Conservation (phyloP, 2,888 invertebrate genomes). For the Brenthis daphne region DNA sequence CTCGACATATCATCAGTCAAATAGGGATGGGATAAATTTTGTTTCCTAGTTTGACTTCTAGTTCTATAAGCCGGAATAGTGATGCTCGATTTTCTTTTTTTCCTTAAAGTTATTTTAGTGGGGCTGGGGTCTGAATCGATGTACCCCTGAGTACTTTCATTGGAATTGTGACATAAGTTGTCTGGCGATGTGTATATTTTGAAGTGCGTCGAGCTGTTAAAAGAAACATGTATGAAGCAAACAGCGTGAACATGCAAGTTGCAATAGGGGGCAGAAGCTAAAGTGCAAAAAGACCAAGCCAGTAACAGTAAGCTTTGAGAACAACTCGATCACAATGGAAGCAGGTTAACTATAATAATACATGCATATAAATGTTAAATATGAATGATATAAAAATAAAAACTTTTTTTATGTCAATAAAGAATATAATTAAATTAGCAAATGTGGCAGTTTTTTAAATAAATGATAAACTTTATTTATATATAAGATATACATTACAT, state of each 20-base stretch:
- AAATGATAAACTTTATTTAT: background rate
- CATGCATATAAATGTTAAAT: background rate
- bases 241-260: conserved; percentile 19
- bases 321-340: conserved; percentile 58
- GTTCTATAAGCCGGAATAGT: conserved; percentile 16
- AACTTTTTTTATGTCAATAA: too few relatives aligned
- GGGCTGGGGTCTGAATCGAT: conserved; percentile 66
- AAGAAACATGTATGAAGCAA: conserved; percentile 42
- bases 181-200: conserved; percentile 48
- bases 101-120: conserved; percentile 44
- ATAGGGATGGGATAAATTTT: conserved; percentile 15
- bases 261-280: conserved; percentile 41
- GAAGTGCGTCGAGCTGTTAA: conserved; percentile 49
- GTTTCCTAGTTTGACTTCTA: conserved; percentile 13
- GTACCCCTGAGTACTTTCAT: conserved; percentile 68
- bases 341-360: conserved; percentile 57
- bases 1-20: conserved; percentile 49
- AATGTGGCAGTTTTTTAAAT: too few relatives aligned
- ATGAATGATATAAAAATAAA: background rate
- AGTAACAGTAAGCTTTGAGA: conserved; percentile 27
- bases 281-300: conserved; percentile 30
- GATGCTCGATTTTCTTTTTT: conserved; percentile 50
- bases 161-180: conserved; percentile 45
- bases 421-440: too few relatives aligned
- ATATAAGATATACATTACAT: background rate